Conservation (phyloP, 2,888 invertebrate genomes). For the Phlogophora meticulosa region DNA sequence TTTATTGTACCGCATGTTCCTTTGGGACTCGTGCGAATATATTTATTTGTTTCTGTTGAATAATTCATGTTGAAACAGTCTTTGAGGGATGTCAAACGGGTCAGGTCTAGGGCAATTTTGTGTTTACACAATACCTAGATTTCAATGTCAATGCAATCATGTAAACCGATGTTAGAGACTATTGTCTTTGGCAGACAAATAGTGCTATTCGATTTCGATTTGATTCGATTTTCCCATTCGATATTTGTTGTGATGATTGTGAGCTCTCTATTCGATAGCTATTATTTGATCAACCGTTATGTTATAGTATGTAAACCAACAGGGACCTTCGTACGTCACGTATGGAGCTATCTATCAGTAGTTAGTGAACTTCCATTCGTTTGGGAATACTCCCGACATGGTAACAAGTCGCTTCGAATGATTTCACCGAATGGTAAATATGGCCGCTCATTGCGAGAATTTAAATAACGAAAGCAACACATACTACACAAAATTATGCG, state of each 20-base stretch:
- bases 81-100: constrained; percentile 42
- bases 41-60: constrained; percentile 53
- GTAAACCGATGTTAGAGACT: constrained; percentile 7
- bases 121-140: background rate
- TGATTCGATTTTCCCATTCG: background rate
- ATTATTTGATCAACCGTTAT: constrained; percentile 40
- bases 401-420: constrained; percentile 13
- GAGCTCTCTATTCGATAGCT: background rate
- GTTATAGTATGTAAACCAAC: constrained; percentile 26
- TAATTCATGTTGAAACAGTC: constrained; percentile 51
- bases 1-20: constrained; percentile 45
- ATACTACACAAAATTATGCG: constrained; percentile 27
- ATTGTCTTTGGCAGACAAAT: constrained; percentile 24
- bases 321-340: constrained; percentile 15
- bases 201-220: constrained; percentile 14
- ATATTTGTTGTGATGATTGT: background rate
- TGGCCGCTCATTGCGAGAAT: constrained; percentile 9
- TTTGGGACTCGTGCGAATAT: constrained; percentile 34
- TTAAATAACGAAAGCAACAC: constrained; percentile 38
- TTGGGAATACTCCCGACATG: constrained; percentile 26
- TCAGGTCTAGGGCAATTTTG: constrained; percentile 17
- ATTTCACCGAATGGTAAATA: constrained; percentile 27
- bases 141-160: constrained; percentile 23
- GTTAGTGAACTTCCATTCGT: constrained; percentile 24
- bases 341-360: constrained; percentile 27